phyloP scores from a whole-genome alignment of 2,113 vertebrate species.

The Tyto alba region DNA sequence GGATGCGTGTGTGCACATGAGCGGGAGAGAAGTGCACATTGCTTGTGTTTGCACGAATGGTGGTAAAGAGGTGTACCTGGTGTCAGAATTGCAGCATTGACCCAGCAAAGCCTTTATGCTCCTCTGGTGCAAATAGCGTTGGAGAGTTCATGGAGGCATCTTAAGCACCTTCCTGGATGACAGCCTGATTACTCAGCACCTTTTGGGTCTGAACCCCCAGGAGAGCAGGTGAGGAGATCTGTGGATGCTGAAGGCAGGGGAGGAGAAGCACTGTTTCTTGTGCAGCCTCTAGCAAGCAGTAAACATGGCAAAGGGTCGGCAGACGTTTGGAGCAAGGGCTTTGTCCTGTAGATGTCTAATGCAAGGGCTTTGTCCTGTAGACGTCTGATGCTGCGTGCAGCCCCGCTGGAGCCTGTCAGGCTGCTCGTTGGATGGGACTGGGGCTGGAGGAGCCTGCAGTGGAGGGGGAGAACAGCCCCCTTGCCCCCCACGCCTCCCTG shows the following conservation, averaged over 20 bases:
- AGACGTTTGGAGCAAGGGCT: neutral
- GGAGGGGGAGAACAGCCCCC: accelerated
- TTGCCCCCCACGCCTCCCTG: accelerated
- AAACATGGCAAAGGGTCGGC: accelerated
- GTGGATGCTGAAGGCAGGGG: neutral
- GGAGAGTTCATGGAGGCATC: neutral
- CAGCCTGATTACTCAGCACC: neutral
- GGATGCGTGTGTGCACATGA: accelerated
- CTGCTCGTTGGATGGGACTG: neutral
- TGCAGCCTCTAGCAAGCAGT: neutral
- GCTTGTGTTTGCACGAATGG: neutral
- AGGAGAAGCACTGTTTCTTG: neutral
- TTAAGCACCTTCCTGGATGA: accelerated
- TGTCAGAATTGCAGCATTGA: neutral
- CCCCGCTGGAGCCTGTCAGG: neutral
- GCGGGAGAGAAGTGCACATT: accelerated
- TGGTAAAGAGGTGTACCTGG: neutral
- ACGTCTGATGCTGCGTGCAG: neutral
- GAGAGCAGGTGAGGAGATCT: neutral
- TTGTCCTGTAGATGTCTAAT: neutral
- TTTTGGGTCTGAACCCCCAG: neutral
- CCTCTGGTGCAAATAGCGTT: accelerated
- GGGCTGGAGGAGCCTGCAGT: neutral
- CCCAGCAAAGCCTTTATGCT: neutral
- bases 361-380: neutral